A percentile compares a stretch with the other conserved stretches of the same genome.
phyloP scores from a whole-genome alignment of 37 sponge, comb jelly and placozoan species.

The Lycopodina hypogea region DNA sequence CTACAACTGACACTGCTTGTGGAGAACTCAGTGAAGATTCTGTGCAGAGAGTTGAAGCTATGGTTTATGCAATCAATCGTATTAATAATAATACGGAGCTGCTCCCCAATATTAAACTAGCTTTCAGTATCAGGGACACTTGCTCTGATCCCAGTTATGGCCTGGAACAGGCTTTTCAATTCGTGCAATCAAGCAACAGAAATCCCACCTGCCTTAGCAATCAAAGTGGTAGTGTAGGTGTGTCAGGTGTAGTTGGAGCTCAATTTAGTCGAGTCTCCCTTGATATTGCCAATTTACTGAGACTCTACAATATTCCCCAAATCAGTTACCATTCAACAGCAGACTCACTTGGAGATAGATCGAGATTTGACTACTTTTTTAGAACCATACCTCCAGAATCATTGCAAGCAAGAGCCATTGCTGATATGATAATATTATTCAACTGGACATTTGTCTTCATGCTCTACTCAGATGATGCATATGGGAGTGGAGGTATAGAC shows the following conservation, averaged over 20 bases:
- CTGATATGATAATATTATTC: no score
- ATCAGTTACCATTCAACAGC: slow-evolving; percentile 72
- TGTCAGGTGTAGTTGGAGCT: slow-evolving; percentile 71
- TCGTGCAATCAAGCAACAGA: slow-evolving; percentile 19
- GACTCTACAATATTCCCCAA: slow-evolving; percentile 71
- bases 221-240: not conserved
- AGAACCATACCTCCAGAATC: no score
- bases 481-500: no score
- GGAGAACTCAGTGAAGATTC: no score
- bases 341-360: slow-evolving; percentile 57
- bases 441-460: no score
- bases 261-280: slow-evolving; percentile 63
- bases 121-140: slow-evolving; percentile 72
- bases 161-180: no score
- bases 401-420: no score
- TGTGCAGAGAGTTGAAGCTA: no score
- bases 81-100: slow-evolving; percentile 53
- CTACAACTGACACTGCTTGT: no score
- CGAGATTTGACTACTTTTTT: slow-evolving; percentile 72
- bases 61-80: no score
- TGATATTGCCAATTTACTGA: slow-evolving; percentile 55
- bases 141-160: no score
- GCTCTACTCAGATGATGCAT: no score
- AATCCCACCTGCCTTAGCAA: not conserved
- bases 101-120: slow-evolving; percentile 46